Evolutionary conservation across 35 echinoderm and acorn worm species (phyloP).

Genomic region (Apostichopus parvimensis): DNA sequence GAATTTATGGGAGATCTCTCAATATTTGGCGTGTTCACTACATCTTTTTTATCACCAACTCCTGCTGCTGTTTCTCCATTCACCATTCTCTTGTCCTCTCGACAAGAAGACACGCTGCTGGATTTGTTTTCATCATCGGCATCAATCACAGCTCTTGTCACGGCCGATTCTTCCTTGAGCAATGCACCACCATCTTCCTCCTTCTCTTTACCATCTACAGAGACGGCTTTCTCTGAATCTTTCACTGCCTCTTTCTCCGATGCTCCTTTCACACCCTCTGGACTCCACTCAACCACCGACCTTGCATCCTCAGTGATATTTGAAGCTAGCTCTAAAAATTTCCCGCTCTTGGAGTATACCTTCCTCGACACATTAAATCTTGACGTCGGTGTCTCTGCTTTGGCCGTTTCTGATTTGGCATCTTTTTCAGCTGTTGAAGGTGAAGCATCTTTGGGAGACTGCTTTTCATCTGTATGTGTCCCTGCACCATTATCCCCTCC

Average conservation of each 20-base stretch:
- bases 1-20: neutral
- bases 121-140: neutral
- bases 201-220: neutral
- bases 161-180: neutral
- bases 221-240: neutral
- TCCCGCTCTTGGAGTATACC: constrained; percentile 35
- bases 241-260: neutral
- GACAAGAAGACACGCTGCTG: neutral
- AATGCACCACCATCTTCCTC: neutral
- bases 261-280: neutral
- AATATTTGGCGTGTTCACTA: neutral
- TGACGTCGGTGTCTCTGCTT: neutral
- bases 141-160: neutral
- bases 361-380: constrained; percentile 17
- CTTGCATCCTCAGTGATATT: constrained; percentile 24
- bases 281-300: constrained; percentile 27
- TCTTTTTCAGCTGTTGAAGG: neutral
- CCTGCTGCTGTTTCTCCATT: neutral
- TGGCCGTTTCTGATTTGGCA: neutral
- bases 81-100: neutral
- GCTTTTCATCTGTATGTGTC: neutral
- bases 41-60: neutral
- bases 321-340: constrained; percentile 9
- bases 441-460: neutral
- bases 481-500: neutral